Evolutionary conservation across 2,797 vertebrate genomes (phyloP), one percentile per base, ranked within the genome.

Genomic region (Girardinus metallicus): DNA sequence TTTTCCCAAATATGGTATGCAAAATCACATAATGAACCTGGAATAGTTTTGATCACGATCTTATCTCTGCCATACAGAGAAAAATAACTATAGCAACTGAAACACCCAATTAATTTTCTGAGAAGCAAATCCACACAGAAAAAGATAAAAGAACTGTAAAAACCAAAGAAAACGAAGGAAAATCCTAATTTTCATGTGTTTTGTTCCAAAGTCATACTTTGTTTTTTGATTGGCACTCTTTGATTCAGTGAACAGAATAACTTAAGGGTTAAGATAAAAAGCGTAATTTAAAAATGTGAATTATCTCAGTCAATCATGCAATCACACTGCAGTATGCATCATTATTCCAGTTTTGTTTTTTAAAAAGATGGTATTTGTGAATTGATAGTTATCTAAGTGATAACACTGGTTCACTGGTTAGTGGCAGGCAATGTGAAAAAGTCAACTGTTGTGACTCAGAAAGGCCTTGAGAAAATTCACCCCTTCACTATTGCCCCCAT

Each of bases 21-120:
- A 60, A 62, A n/a, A 68, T 73, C 57, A 66, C 51, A 41, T 80
- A 36, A 36, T 76, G 6, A 47, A 47, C 66, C 62, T 70, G 29
- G 26, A 41, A 26, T 73, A 53, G n/a, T 31, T 60, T 29, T 60
- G 72, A 39, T 82, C 10, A 11, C 47, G 49, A 49, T 83, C 7
- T 62, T 72, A 1, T 53, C 31, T 3, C 1, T 0, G 0, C 64
- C 13, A 11, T 64, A 39, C 26, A 70, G 10, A 46, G 12, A 43
- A 70, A 62, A 31, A 21, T 0, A 2, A 60, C 44, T 53, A n/a
- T 53, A 12, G 21, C 23, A 34, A 18, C 53, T 55, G 7, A 71
- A 75, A 49, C 23, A 47, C 2, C 18, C n/a, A 5, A 31, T 18
- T 64, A 5, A 31, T 41, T 26, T 26, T 39, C 31, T 60, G 3